Evolutionary conservation across 1,140 invertebrate species (phyloP), one percentile per base, ranked within the genome.

Genomic region (Pseudomyrmex pallidus): DNA sequence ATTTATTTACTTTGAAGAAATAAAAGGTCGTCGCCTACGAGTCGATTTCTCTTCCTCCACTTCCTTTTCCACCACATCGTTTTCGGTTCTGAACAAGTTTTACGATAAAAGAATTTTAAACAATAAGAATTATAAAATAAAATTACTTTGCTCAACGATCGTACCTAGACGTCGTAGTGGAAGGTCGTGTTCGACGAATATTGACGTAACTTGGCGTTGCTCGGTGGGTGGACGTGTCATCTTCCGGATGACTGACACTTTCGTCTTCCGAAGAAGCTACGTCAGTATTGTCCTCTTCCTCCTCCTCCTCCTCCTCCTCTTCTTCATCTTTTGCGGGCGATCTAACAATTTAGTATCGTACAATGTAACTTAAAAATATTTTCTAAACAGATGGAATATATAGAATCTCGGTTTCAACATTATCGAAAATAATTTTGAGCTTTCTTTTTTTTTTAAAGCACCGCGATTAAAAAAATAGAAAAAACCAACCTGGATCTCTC

Each of bases 171-270:
- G 93, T 90, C 7, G 94, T 90, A 1, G 95, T 95, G 2, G 95
- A 94, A 7, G 95, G 95, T 84, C 95, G 94, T 0, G 93, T 89
- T 59, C 97, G 94, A 70, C 96, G 92, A 57, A 97, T 96, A 85
- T 96, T 97, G 0, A 96, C 95, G 74, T 97, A 97, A 87, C 89
- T 94, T 7, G 93, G 93, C n/a, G 93, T 94, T 7, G 87, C 88
- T 86, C 91, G 86, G 96, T 95, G 76, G 95, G 95, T 87, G 80
- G 94, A 74, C 90, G 92, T 25, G 80, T 74, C 93, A 86, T 89
- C 61, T 85, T 92, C 89, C 8, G 90, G 25, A 85, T 91, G 91
- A 72, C 87, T 92, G 13, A 91, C 85, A 8, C 87, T 88, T 74
- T 87, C 85, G 76, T 93, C 92, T 63, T 92, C 91, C 10, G 91